Evolutionary conservation across 2,797 vertebrate genomes (phyloP).

Genomic region (Cryptoprocta ferox): DNA sequence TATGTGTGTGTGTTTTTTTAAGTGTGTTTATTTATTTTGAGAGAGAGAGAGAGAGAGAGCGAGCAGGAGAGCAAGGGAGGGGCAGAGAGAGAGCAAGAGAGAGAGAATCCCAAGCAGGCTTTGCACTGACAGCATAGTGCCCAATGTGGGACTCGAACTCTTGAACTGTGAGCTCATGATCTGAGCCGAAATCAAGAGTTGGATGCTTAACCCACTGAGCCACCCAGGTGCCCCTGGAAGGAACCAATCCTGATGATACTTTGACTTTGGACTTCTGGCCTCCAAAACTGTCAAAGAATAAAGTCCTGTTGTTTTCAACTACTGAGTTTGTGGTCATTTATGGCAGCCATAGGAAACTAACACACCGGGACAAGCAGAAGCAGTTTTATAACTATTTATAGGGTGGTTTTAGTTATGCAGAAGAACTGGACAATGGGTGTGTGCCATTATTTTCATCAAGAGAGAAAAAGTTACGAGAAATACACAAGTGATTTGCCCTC

Average conservation of each 20-base stretch:
- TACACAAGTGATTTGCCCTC: too few relatives aligned
- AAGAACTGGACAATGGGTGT: background rate
- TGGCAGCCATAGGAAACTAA: background rate
- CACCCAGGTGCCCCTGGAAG: background rate
- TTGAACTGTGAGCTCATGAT: too few relatives aligned
- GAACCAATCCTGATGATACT: background rate
- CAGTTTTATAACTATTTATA: background rate
- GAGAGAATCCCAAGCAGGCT: too few relatives aligned
- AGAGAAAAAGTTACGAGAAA: background rate
- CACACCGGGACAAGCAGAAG: background rate
- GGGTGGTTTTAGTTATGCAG: background rate
- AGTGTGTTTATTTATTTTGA: too few relatives aligned
- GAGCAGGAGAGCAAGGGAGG: too few relatives aligned
- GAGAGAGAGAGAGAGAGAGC: too few relatives aligned
- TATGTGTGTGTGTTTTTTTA: too few relatives aligned
- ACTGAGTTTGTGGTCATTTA: background rate
- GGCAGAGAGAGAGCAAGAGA: too few relatives aligned
- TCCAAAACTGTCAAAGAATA: fast-evolving
- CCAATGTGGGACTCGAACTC: too few relatives aligned
- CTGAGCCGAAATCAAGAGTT: too few relatives aligned
- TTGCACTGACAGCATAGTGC: too few relatives aligned
- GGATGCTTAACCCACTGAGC: too few relatives aligned
- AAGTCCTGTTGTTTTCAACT: background rate
- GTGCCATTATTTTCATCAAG: background rate
- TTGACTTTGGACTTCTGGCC: background rate